Base-by-base conservation (phyloP, 37 sponge, comb jelly and placozoan species). In the Agelas oroides region DNA sequence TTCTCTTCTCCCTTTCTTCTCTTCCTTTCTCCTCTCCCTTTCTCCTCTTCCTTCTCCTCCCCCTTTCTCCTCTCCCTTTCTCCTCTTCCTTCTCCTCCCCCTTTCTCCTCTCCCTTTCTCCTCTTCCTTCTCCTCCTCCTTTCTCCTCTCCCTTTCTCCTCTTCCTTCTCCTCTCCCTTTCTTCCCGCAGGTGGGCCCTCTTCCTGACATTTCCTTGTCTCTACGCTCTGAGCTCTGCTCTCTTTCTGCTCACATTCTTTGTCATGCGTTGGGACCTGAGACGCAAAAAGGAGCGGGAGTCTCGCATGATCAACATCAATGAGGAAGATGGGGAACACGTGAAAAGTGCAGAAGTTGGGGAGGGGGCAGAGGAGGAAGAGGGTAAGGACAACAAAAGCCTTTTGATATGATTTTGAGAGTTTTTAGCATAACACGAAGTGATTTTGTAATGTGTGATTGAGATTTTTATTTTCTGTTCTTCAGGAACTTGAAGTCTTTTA, bases 131-230 rank as follows among this genome's bases (percentile, higher is more conserved):
- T 62, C 27, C 27, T 14, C 63, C n/a, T 62, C 6, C 63, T 62
- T 28, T 62, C 63, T 28, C 27, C 15, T 28, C 63, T 14, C 3
- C 63, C 27, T 28, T 28, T 62, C 36, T n/a, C n/a, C n/a, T n/a
- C n/a, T n/a, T n/a, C n/a, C n/a, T n/a, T n/a, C n/a, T n/a, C n/a
- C n/a, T n/a, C n/a, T n/a, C 59, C 53, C 35, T 68, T 5, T 15
- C 13, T 8, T 75, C 76, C 59, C 52, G 34, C 76, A 36, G 61
- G 17, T 75, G 63, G 76, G 65, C 96, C 1, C 82, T 93, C 32
- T 66, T 86, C 55, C 16, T 90, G 60, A 85, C 90, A 15, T 93
- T 88, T 59, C 96, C 96, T 15, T 78, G 82, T 0, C 25, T 92
- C 54, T 92, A 90, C 57, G 79, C 74, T 0, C 5, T 93, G 39